These are phyloP conservation scores for Bucco capensis DNA, from an alignment of 2,113 vertebrate genomes.

Conservation along the genomic window DNA sequence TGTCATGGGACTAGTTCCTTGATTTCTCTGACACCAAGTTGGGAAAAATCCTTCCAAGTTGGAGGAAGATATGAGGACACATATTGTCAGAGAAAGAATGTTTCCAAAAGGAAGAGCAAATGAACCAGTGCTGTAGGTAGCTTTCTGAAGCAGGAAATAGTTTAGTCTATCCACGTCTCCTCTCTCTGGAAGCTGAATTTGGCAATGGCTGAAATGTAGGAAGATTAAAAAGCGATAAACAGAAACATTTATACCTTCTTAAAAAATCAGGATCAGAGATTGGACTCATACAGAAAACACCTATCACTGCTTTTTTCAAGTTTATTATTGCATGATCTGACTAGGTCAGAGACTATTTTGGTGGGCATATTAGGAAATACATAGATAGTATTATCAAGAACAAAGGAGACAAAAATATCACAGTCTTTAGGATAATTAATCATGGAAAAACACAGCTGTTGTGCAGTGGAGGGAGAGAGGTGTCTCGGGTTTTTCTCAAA, in stretches of 20 bases:
- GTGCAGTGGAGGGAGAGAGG: not conserved
- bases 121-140: not conserved
- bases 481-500: not conserved
- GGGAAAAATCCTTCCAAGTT: not conserved
- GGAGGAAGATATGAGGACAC: not conserved
- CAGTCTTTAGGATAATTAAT: not conserved
- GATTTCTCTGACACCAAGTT: not conserved
- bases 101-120: not conserved
- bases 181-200: not conserved
- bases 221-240: not conserved
- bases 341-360: not conserved
- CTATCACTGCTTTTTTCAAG: not conserved
- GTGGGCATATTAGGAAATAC: not conserved
- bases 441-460: not conserved
- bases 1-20: not conserved
- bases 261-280: not conserved
- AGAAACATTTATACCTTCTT: not conserved
- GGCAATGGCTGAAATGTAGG: not conserved
- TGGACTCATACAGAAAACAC: not conserved
- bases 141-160: not conserved
- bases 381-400: not conserved
- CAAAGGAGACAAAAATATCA: not conserved
- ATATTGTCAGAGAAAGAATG: not conserved
- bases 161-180: not conserved
- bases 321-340: not conserved